phyloP scores from a whole-genome alignment of 2,888 invertebrate species.

The Entomobrya proxima region DNA sequence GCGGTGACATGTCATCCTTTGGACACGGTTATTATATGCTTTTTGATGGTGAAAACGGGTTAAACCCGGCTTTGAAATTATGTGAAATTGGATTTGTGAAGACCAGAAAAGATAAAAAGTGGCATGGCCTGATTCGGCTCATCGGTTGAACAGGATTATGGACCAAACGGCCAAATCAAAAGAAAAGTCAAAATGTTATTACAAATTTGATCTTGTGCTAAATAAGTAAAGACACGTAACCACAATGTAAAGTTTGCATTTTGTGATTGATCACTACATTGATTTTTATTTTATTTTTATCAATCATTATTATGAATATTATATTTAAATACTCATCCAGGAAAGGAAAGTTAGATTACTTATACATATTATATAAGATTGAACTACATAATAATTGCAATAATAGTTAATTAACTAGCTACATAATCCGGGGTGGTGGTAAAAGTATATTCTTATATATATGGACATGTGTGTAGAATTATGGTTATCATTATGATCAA shows the following conservation, averaged over 20 bases:
- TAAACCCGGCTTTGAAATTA: too few relatives aligned
- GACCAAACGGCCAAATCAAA: too few relatives aligned
- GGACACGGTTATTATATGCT: not conserved
- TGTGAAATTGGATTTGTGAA: too few relatives aligned
- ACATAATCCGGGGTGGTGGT: not conserved
- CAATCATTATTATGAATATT: conserved; percentile 19
- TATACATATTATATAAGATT: not conserved
- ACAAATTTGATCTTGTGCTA: not conserved
- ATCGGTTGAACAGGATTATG: too few relatives aligned
- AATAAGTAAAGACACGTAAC: too few relatives aligned
- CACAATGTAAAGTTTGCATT: not conserved
- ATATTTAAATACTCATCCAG: conserved; percentile 22
- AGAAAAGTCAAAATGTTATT: too few relatives aligned
- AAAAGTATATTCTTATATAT: not conserved
- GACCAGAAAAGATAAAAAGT: too few relatives aligned
- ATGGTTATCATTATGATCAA: not conserved
- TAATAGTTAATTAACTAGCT: conserved; percentile 20
- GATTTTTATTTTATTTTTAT: conserved; percentile 54
- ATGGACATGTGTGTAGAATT: too few relatives aligned
- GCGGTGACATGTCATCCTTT: not conserved
- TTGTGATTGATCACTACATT: conserved; percentile 60
- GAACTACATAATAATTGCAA: not conserved
- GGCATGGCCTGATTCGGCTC: too few relatives aligned
- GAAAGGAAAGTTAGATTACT: conserved; percentile 11
- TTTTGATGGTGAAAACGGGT: not conserved